Base-by-base conservation (phyloP, 2,113 vertebrate species). In the Nannospalax galili region DNA sequence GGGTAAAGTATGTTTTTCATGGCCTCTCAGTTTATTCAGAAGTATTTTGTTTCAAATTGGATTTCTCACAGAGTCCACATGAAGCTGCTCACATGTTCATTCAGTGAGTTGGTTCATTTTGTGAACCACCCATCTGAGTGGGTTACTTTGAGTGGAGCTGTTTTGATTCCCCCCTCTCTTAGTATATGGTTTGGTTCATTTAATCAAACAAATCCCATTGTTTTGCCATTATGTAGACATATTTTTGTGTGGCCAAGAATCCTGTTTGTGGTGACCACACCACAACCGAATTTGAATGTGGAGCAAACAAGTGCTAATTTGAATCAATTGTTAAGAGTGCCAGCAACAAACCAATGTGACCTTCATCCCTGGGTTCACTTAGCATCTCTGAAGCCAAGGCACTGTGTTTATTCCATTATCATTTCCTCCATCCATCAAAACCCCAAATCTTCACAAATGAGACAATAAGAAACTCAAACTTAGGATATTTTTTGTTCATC, bases 161-260 rank as follows among this genome's bases (percentile, higher is more conserved):
- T 97, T 96, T 96, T 81, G 93, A 94, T 96, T 96, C 72, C 79
- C 90, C 84, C 94, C 93, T 90, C 93, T 88, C 92, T 69, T 45
- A 95, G 73, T 97, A 92, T 88, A 92, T 88, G 95, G 84, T 96
- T 96, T 96, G 95, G 84, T 88, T 96, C 77, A 88, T 92, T 90
- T 94, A 97, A 93, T 97, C 96, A 97, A 97, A 97, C 92, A 96
- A 95, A 96, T 92, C 19, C 81, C 81, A 75, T 92, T 96, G 96
- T 97, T 97, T 96, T 92, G 81, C 78, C 45, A 5, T 90, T 94
- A 84, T 95, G 72, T 93, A 95, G 96, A 94, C 73, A 92, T 45
- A 96, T 96, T 86, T 88, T 94, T 94, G 92, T 96, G 95, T 96
- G 95, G 93, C 95, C 97, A 94, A 94, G 77, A 96, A 96, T 97